Evolutionary conservation across 2,888 invertebrate species (phyloP).

Genomic region (Drosophila borborema): DNA sequence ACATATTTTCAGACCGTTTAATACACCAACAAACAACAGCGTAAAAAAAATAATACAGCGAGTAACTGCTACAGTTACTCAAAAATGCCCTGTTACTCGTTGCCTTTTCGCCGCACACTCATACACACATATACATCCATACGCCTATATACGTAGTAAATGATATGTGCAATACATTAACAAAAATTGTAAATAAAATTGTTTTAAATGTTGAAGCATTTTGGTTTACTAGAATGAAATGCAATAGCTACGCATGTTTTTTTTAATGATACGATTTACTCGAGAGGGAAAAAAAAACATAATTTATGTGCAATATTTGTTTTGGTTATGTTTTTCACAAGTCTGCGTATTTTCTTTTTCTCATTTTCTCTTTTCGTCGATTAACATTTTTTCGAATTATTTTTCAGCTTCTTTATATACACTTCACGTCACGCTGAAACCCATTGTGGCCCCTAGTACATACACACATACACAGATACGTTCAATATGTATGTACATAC

Average conservation of each 20-base stretch:
- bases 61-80: conserved; percentile 63
- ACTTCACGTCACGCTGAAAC: conserved; percentile 74
- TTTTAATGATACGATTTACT: conserved; percentile 38
- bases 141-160: conserved; percentile 40
- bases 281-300: conserved; percentile 15
- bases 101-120: conserved; percentile 54
- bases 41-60: conserved; percentile 34
- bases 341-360: conserved; percentile 69
- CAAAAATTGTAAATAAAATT: conserved; percentile 54
- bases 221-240: conserved; percentile 44
- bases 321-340: conserved; percentile 68
- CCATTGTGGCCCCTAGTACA: conserved; percentile 54
- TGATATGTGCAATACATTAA: conserved; percentile 44
- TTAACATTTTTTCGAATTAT: conserved; percentile 43
- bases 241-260: conserved; percentile 57
- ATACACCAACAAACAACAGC: conserved; percentile 43
- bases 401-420: conserved; percentile 58
- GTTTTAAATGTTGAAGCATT: conserved; percentile 33
- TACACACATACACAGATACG: conserved; percentile 21
- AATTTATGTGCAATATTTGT: conserved; percentile 43
- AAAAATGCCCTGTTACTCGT: conserved; percentile 62
- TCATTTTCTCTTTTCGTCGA: conserved; percentile 63
- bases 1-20: conserved; percentile 32
- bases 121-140: conserved; percentile 16
- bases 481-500: conserved; percentile 39